Evolutionary conservation across 1,140 invertebrate species (phyloP), one percentile per base, ranked within the genome.

Genomic region (Copidosoma floridanum): DNA sequence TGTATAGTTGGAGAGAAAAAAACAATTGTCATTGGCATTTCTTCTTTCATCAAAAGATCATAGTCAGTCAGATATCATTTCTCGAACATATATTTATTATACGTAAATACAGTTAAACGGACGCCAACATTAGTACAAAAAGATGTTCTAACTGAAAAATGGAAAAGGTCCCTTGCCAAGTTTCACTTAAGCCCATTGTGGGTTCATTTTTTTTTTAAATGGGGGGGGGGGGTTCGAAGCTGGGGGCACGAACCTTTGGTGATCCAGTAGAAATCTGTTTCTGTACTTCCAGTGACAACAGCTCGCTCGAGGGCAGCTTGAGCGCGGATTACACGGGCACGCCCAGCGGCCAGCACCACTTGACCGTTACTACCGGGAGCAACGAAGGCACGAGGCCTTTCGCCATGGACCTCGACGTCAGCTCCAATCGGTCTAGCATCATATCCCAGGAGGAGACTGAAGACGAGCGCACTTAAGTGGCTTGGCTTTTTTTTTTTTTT

Each of bases 231-330:
- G 50, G 58, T 59, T 56, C 12, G 26, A 48, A 41, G 46, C 46
- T 38, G 0, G 38, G 32, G 44, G 44, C 60, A 48, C 57, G 14
- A 65, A 70, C 65, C 64, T 57, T 51, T 71, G 71, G 67, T 75
- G 70, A 74, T 78, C 23, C 69, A 73, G 70, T 77, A 78, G 76
- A 76, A 78, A 71, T 78, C 59, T 79, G 68, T 76, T 78, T 71
- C 64, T 80, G 64, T 80, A 76, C 52, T 82, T 82, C 68, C 78
- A 84, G 82, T 79, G 82, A 83, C 71, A 80, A 82, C 68, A 82
- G 81, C 61, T 83, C 82, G 27, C 60, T 72, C 46, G 81, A 82
- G 48, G 76, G 66, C 58, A 81, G 78, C 58, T 68, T 75, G 54
- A 79, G 72, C 57, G 73, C 63, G 64, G 75, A 78, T 38, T 76